Base-by-base conservation (phyloP, 2,797 vertebrate genomes). In the Gambelia wislizenii region DNA sequence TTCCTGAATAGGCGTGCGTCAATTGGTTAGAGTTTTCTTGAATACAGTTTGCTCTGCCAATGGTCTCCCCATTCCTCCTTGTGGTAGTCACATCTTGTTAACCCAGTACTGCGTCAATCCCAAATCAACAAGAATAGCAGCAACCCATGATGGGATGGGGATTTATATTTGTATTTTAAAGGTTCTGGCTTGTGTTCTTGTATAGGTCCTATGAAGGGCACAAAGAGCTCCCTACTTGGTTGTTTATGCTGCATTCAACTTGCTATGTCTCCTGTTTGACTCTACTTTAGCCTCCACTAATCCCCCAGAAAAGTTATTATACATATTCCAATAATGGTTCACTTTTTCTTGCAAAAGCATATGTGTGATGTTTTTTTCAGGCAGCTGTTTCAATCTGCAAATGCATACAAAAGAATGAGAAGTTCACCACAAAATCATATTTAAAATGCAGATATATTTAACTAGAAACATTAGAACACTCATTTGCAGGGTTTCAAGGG, bases 371-470 rank as follows among this genome's bases (percentile, higher is more conserved):
- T 30, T 77, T 4, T 44, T 0, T 2, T 90, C 9, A 82, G 88
- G 0, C 2, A 20, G 2, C 12, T 61, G 7, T 80, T 33, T 14
- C 14, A 1, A 13, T 6, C 49, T 85, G 13, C 22, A 8, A 88
- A 92, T 14, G 20, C 44, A 59, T 12, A 47, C 2, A 0, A 42
- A 49, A 87, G 16, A 18, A 83, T 44, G 64, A 83, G 86, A 10
- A 39, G 39, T 88, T 84, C 0, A 42, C 30, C 69, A 47, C 77
- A 75, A 84, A 85, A 8, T 52, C 25, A 1, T 0, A 1, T 27
- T 72, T 87, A 56, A 49, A 79, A 85, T 74, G 33, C 64, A 49
- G 44, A 49, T 88, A n/a, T 1, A 25, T 30, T 84, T 93, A 25
- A 75, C 64, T 49, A 72, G 77, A 61, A 72, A 22, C 12, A 64